Conservation (phyloP, 2,888 invertebrate genomes). For the Andrena fulva region DNA sequence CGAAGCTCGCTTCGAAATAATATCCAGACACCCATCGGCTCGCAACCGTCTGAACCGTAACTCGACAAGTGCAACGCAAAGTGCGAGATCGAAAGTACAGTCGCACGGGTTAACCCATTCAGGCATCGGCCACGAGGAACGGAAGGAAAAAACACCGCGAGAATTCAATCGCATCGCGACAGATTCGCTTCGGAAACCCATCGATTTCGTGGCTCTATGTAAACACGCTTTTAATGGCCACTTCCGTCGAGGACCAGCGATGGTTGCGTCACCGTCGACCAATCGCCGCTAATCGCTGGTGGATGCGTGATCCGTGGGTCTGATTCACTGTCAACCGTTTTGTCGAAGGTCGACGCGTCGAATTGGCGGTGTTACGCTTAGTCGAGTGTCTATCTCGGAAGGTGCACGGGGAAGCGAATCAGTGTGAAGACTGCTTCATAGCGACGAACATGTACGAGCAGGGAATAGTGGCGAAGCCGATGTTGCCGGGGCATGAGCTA, state of each 20-base stretch:
- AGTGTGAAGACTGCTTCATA: slow-evolving; percentile 60
- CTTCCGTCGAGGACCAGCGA: neutral
- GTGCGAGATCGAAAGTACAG: no score
- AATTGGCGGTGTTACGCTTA: slow-evolving; percentile 18
- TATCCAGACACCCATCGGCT: no score
- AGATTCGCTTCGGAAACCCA: neutral
- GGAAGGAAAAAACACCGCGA: neutral
- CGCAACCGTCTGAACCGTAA: no score
- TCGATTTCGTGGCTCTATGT: slow-evolving; percentile 13
- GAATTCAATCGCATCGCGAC: neutral
- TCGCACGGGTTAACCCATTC: no score
- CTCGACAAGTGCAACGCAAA: no score
- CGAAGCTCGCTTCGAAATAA: neutral
- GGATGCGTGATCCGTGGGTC: neutral
- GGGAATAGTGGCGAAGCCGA: slow-evolving; percentile 60
- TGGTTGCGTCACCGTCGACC: neutral
- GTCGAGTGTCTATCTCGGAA: slow-evolving; percentile 11
- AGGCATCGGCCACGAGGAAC: no score
- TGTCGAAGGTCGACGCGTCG: slow-evolving; percentile 35
- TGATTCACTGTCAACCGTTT: slow-evolving; percentile 18
- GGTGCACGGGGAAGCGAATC: slow-evolving; percentile 22
- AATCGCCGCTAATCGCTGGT: slow-evolving; percentile 11
- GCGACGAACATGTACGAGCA: slow-evolving; percentile 66
- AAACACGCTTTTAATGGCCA: slow-evolving; percentile 23
- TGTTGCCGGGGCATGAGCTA: slow-evolving; percentile 63